Evolutionary conservation across 2,888 invertebrate genomes (phyloP).

Genomic region (Danaus chrysippus): DNA sequence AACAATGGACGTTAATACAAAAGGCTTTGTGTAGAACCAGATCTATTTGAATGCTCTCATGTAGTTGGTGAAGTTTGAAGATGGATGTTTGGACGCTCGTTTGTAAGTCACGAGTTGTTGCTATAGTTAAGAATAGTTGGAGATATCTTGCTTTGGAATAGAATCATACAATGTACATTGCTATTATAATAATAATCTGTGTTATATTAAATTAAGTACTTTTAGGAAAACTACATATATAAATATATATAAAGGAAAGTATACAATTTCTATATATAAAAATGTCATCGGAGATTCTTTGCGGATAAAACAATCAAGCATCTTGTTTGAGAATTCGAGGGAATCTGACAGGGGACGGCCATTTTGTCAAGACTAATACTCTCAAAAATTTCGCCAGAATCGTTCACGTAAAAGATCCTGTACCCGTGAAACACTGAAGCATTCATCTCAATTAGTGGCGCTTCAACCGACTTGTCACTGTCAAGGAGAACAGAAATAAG

Average conservation of each 20-base stretch:
- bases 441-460: slow-evolving; percentile 50
- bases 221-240: too few species aligned
- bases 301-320: background rate
- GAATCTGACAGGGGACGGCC: slow-evolving; percentile 36
- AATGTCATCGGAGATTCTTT: background rate
- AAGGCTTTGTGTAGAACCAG: slow-evolving; percentile 5
- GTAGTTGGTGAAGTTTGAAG: slow-evolving; percentile 6
- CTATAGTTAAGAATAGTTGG: background rate
- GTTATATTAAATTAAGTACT: too few species aligned
- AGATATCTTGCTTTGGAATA: background rate
- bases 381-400: slow-evolving; percentile 30
- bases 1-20: slow-evolving; percentile 15
- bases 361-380: slow-evolving; percentile 36
- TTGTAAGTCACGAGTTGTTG: slow-evolving; percentile 6
- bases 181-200: too few species aligned
- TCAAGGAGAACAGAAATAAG: slow-evolving; percentile 32
- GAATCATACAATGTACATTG: too few species aligned
- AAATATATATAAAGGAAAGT: background rate
- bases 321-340: slow-evolving; percentile 24
- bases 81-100: background rate
- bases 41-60: slow-evolving; percentile 6
- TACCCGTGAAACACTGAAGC: slow-evolving; percentile 34
- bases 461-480: slow-evolving; percentile 51
- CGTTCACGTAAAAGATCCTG: slow-evolving; percentile 20
- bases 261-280: background rate